phyloP scores from a whole-genome alignment of 2,113 vertebrate species.

The Herpailurus yagouaroundi region DNA sequence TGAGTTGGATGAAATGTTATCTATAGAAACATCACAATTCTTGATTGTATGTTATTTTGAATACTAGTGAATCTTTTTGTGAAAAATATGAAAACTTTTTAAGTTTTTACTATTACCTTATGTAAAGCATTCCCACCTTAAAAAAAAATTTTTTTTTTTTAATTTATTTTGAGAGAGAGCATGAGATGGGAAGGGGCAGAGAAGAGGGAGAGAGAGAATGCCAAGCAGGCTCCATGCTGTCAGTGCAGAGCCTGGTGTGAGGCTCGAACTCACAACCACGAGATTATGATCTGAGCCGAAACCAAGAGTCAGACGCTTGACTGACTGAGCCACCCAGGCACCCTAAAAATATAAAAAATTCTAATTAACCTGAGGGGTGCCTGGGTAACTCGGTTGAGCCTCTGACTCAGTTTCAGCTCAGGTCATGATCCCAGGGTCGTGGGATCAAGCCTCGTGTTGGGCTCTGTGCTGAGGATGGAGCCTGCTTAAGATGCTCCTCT shows the following conservation, averaged over 20 bases:
- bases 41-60: background rate
- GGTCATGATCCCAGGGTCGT: background rate
- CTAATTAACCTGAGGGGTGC: background rate
- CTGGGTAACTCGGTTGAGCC: background rate
- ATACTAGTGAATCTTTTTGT: background rate
- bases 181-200: no score
- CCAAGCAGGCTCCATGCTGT: no score
- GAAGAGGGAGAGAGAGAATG: no score
- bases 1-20: slow-evolving; percentile 77
- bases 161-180: no score
- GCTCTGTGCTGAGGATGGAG: background rate
- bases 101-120: no score
- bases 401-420: background rate
- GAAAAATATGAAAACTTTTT: background rate
- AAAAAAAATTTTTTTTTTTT: no score
- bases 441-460: background rate
- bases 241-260: no score
- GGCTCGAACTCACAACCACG: no score
- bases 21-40: background rate
- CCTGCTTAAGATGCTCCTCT: background rate
- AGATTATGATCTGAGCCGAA: no score
- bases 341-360: background rate
- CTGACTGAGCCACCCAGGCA: no score
- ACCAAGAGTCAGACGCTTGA: no score
- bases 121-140: no score